These are phyloP conservation scores for Papilio elwesi DNA, from an alignment of 2,888 invertebrate genomes.

Conservation along the genomic window DNA sequence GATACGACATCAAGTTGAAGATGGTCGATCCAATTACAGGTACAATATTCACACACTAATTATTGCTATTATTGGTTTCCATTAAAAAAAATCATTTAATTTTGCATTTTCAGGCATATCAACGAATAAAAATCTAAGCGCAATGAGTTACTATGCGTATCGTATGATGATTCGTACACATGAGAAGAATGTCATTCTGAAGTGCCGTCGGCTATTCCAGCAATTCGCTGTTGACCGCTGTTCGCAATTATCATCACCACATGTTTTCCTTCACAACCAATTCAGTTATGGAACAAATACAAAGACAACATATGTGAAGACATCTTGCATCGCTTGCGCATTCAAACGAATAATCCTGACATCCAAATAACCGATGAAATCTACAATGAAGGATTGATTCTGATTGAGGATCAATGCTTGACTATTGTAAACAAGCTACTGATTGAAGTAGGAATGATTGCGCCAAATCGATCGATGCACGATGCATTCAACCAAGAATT, in stretches of 20 bases:
- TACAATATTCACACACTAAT: constrained; percentile 72
- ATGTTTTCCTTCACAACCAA: constrained; percentile 45
- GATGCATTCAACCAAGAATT: constrained; percentile 48
- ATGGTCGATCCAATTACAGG: constrained; percentile 25
- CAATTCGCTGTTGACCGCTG: constrained; percentile 43
- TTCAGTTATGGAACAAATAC: constrained; percentile 16
- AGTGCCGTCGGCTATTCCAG: constrained; percentile 41
- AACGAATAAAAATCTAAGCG: constrained; percentile 46
- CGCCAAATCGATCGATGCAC: constrained; percentile 45
- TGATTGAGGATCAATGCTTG: constrained; percentile 47
- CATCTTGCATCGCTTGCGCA: constrained; percentile 27
- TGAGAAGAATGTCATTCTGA: constrained; percentile 27
- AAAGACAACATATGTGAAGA: constrained; percentile 46
- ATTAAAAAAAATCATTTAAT: too few species aligned
- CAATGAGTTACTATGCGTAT: constrained; percentile 45
- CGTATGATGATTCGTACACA: constrained; percentile 43
- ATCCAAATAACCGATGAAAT: constrained; percentile 45
- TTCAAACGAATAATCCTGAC: constrained; percentile 39
- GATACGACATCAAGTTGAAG: constrained; percentile 43
- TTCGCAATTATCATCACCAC: constrained; percentile 48
- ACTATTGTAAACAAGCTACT: constrained; percentile 47
- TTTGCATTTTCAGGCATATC: constrained; percentile 26
- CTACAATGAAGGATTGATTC: constrained; percentile 47
- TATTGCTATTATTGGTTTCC: too few species aligned
- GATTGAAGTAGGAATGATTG: constrained; percentile 46